Evolutionary conservation across 2,888 invertebrate species (phyloP), one percentile per base, ranked within the genome.

Genomic region (Nemotelus nigrinus): DNA sequence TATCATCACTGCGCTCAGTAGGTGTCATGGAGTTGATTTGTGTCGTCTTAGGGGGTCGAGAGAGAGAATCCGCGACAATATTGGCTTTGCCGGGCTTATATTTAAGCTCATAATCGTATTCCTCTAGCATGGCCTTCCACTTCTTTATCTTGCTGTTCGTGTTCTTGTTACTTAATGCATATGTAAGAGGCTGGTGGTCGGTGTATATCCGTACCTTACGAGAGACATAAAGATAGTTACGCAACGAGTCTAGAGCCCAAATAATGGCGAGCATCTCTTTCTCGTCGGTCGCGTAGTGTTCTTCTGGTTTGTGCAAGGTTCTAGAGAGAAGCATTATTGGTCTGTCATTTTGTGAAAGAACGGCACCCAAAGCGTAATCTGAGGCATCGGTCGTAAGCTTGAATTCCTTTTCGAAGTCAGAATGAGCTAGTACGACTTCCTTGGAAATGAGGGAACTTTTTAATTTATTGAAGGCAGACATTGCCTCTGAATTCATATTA

Each of bases 141-240:
- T 80, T 63, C 50, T 80, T 81, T 25, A 81, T 79, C 47, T 81
- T 81, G 5, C 74, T 76, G 60, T 71, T 81, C 48, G 64, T 80
- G 65, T 50, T 81, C 78, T 79, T 79, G 44, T 81, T 79, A 5
- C 80, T 79, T 39, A 82, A 76, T 2, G 80, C 77, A 70, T 81
- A 81, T 8, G 80, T 80, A 10, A 70, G 53, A 7, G 76, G 50
- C 43, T 76, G 65, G 43, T 64, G 76, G 45, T 76, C 76, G 1
- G 76, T 76, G 44, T 53, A 76, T 4, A 76, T 63, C 43, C 65
- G 0, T 25, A 76, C 64, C 44, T 64, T 76, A 8, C 55, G n/a
- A 4, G 53, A 63, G 3, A 55, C 67, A 39, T 76, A 67, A 3
- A 67, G 44, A 58, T 25, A 45, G 57, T 76, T 76, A 39, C 60